Conservation (phyloP, 2,797 vertebrate species). For the Acanthopagrus latus region DNA sequence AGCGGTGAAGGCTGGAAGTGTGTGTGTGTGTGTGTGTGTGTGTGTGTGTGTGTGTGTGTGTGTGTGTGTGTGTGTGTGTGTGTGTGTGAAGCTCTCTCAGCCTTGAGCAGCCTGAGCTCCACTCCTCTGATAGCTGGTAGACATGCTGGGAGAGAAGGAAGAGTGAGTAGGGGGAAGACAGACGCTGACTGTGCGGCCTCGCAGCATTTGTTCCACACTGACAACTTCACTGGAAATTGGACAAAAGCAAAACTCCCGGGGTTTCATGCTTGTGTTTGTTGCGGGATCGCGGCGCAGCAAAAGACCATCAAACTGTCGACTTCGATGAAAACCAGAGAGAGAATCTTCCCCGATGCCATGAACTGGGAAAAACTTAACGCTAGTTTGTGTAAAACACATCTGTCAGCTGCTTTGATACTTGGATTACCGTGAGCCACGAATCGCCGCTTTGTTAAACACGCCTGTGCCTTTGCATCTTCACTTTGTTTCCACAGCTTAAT, state of each 20-base stretch:
- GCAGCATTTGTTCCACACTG: conserved; percentile 54
- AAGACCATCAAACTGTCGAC: conserved; percentile 29
- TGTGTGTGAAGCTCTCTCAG: conserved; percentile 24
- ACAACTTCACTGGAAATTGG: conserved; percentile 53
- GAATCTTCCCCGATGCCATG: conserved; percentile 7
- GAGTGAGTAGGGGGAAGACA: conserved; percentile 34
- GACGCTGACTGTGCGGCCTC: conserved; percentile 37
- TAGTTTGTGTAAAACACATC: conserved; percentile 31
- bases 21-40: conserved; percentile 10
- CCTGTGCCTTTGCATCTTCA: neutral
- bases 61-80: conserved; percentile 13
- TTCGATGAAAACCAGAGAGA: neutral
- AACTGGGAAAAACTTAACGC: neutral
- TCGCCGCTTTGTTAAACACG: neutral
- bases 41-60: conserved; percentile 16
- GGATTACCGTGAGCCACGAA: neutral
- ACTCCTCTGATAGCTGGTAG: conserved; percentile 29
- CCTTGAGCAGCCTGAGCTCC: conserved; percentile 24
- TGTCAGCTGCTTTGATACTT: neutral
- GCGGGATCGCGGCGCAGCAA: neutral
- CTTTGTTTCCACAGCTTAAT: conserved; percentile 25
- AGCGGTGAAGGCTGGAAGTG: conserved; percentile 24
- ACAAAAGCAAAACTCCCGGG: conserved; percentile 27
- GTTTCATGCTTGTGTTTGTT: conserved; percentile 13
- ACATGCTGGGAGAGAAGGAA: conserved; percentile 31